A percentile compares a stretch with the other conserved stretches of the same genome.
phyloP scores from a whole-genome alignment of 2,113 vertebrate genomes.

The Dascyllus trimaculatus region DNA sequence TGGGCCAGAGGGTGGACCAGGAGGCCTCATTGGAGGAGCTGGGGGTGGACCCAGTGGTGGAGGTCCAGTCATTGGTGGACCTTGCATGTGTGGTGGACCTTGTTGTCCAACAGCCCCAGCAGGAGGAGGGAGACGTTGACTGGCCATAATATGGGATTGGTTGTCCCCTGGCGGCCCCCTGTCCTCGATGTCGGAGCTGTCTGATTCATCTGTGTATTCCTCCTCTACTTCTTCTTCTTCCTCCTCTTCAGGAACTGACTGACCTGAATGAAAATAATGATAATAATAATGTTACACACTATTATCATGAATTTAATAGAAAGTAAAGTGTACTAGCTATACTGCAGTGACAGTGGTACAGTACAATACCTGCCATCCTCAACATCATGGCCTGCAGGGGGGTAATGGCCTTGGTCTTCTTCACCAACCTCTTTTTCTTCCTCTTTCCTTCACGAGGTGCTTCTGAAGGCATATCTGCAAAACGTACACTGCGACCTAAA shows the following conservation, averaged over 20 bases:
- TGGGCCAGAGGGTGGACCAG: constrained; percentile 95
- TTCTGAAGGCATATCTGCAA: constrained; percentile 90
- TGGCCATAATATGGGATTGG: constrained; percentile 79
- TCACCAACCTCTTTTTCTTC: constrained; percentile 92
- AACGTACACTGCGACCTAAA: constrained; percentile 91
- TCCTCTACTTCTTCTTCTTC: constrained; percentile 95
- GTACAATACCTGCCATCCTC: constrained; percentile 89
- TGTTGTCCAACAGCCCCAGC: constrained; percentile 77
- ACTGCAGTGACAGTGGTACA: background rate
- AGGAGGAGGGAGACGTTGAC: constrained; percentile 73
- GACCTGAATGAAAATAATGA: constrained; percentile 84
- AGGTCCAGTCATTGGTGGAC: constrained; percentile 93
- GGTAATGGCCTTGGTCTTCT: constrained; percentile 95
- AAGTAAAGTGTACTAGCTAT: background rate
- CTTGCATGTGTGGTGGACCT: constrained; percentile 89
- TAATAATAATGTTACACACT: background rate
- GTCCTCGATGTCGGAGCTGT: constrained; percentile 88
- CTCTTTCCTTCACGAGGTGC: constrained; percentile 79
- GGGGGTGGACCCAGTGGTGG: constrained; percentile 95
- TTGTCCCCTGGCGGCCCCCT: constrained; percentile 78
- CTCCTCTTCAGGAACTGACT: constrained; percentile 94
- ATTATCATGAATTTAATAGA: background rate
- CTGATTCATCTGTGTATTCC: constrained; percentile 92
- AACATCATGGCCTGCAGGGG: constrained; percentile 99
- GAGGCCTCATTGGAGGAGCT: constrained; percentile 93